A percentile compares a stretch with the other conserved stretches of the same genome.
Evolutionary conservation across 2,888 invertebrate genomes (phyloP).

Genomic region (Acleris literana): DNA sequence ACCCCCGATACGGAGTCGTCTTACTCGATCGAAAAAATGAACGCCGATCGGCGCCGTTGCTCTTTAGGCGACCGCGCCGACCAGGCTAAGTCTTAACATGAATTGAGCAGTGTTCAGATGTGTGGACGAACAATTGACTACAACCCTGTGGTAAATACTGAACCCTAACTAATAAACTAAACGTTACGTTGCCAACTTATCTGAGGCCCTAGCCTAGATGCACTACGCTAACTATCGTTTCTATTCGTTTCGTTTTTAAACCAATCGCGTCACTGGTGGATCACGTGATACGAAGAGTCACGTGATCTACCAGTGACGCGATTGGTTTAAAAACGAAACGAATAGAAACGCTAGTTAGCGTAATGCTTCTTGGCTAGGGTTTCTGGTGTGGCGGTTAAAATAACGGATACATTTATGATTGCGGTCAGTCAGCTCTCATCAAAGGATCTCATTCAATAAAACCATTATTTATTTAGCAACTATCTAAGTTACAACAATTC

Average conservation of each 20-base stretch:
- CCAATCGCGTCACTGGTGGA: too few relatives aligned
- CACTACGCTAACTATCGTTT: too few relatives aligned
- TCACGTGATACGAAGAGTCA: too few relatives aligned
- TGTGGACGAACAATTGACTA: slow-evolving; percentile 78
- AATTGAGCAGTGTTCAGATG: slow-evolving; percentile 79
- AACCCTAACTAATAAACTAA: slow-evolving; percentile 68
- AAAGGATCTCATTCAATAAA: background rate
- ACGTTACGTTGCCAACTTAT: slow-evolving; percentile 8
- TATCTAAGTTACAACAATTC: background rate
- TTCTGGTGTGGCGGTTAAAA: background rate
- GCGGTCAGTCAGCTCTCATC: background rate
- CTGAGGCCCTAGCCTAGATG: background rate
- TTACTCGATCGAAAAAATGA: slow-evolving; percentile 40
- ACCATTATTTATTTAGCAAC: background rate
- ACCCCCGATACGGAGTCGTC: slow-evolving; percentile 35
- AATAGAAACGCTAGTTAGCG: too few relatives aligned
- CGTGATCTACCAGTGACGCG: too few relatives aligned
- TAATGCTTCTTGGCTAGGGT: too few relatives aligned
- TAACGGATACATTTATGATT: background rate
- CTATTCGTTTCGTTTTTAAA: too few relatives aligned
- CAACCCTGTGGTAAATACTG: slow-evolving; percentile 76
- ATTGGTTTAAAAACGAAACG: too few relatives aligned
- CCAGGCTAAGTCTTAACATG: slow-evolving; percentile 70
- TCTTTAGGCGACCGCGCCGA: slow-evolving; percentile 67
- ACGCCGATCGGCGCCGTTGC: slow-evolving; percentile 42